Conservation (phyloP, 2,113 vertebrate species). For the Sorex fumeus region DNA sequence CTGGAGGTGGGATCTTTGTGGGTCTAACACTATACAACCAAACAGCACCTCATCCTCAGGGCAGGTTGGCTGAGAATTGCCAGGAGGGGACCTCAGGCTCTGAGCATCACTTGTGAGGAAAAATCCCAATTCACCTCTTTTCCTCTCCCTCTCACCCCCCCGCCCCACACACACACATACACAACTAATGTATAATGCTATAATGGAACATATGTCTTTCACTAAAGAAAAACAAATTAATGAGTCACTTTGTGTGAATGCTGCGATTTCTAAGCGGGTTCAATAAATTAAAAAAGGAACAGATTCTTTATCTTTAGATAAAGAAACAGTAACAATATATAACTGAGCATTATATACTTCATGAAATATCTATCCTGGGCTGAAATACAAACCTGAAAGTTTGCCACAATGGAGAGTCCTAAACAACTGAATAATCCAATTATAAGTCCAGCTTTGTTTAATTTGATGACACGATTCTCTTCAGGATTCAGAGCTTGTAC, state of each 20-base stretch:
- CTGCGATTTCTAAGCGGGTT: not conserved
- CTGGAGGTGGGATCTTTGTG: no score
- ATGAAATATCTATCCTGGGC: slow-evolving; percentile 33
- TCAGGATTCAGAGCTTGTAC: slow-evolving; percentile 90
- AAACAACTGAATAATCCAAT: slow-evolving; percentile 93
- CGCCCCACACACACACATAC: no score
- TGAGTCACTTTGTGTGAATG: slow-evolving; percentile 19
- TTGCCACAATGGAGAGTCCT: slow-evolving; percentile 95
- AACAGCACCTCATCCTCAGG: no score
- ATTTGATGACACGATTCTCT: slow-evolving; percentile 83
- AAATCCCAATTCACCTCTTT: no score
- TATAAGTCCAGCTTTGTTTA: slow-evolving; percentile 90
- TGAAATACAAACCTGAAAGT: slow-evolving; percentile 93
- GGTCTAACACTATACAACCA: no score
- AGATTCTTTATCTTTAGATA: not conserved
- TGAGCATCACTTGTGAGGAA: no score
- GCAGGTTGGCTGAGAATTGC: no score
- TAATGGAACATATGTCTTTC: not conserved
- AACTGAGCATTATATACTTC: not conserved
- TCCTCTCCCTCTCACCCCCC: no score
- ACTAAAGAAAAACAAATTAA: not conserved
- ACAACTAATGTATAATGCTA: no score
- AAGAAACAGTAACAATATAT: slow-evolving; percentile 37
- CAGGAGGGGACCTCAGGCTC: no score
- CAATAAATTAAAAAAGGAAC: slow-evolving; percentile 7